Conservation (phyloP, 2,797 vertebrate species). For the Sorex maritimensis region DNA sequence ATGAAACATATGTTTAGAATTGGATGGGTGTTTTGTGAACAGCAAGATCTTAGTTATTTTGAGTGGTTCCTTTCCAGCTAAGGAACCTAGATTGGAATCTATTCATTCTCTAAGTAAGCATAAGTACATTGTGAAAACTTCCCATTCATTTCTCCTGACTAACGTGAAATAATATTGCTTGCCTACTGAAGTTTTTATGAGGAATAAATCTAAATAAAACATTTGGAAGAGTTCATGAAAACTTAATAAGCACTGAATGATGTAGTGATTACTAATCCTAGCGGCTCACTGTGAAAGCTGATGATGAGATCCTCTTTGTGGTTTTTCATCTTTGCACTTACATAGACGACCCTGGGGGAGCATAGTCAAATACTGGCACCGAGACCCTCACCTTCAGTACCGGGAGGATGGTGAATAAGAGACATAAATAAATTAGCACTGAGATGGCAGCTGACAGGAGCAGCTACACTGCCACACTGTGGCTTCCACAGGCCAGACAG, state of each 20-base stretch:
- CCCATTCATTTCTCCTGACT: not conserved
- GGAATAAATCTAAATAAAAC: not conserved
- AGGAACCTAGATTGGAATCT: not conserved
- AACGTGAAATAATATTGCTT: not conserved
- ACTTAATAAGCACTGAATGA: not conserved
- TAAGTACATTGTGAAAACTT: not conserved
- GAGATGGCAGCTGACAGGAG: not conserved
- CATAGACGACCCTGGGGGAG: not conserved
- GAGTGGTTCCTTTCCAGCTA: not conserved
- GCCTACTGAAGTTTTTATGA: not conserved
- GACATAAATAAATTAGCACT: not conserved
- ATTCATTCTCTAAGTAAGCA: not conserved
- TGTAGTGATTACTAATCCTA: not conserved
- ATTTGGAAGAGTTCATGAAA: not conserved
- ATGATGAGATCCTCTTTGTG: not conserved
- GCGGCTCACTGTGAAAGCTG: not conserved
- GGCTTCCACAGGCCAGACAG: not conserved
- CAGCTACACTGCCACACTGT: not conserved
- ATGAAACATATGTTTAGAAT: not conserved
- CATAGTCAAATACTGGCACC: not conserved
- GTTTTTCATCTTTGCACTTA: not conserved
- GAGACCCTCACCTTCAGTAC: not conserved
- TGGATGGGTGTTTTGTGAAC: not conserved
- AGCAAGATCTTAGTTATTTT: not conserved
- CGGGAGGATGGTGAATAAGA: not conserved